Base-by-base conservation (phyloP, 2,797 vertebrate genomes). In the Mionectes olivaceus region DNA sequence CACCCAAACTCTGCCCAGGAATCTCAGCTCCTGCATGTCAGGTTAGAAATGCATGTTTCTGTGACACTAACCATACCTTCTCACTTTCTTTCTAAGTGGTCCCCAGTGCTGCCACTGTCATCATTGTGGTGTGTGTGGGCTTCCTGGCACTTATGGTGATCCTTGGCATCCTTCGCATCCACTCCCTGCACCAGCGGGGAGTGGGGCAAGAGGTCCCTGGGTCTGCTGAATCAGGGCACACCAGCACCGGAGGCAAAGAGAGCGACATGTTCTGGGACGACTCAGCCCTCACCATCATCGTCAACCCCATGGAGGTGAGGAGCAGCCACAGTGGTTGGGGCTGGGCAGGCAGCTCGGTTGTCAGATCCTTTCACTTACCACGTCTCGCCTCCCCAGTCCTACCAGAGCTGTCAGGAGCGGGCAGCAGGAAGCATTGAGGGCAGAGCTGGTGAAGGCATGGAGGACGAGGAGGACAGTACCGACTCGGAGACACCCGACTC, bases 221-320 rank as follows among this genome's bases (percentile, higher is more conserved):
- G 15, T 75, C 93, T 73, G 78, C 94, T 5, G 78, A 95, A 13
- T 96, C 19, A 75, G 93, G 65, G 13, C 93, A 94, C 18, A 4
- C 28, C 7, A 44, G 64, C 50, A 93, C 47, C 0, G 23, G 83
- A 43, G 89, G 96, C 83, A 99, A 99, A 96, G 99, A 99, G 25
- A 98, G 98, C 0, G 98, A 98, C 94, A 97, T 98, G 98, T 99
- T 99, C 97, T 99, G 99, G 99, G 99, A 99, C 0, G 99, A 99
- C 97, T 99, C 99, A 0, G 99, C 99, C 9, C 99, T 99, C 96
- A 99, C 99, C 93, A 99, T 99, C 93, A 99, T 99, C 0, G 99
- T 99, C 91, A 99, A 99, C 97, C 99, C 99, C 41, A 99, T 99
- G 99, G 99, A 99, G 99, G 99, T 99, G 97, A 98, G 96, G 25